Base-by-base conservation (phyloP, 2,113 vertebrate genomes). In the Macheiramphus alcinus region DNA sequence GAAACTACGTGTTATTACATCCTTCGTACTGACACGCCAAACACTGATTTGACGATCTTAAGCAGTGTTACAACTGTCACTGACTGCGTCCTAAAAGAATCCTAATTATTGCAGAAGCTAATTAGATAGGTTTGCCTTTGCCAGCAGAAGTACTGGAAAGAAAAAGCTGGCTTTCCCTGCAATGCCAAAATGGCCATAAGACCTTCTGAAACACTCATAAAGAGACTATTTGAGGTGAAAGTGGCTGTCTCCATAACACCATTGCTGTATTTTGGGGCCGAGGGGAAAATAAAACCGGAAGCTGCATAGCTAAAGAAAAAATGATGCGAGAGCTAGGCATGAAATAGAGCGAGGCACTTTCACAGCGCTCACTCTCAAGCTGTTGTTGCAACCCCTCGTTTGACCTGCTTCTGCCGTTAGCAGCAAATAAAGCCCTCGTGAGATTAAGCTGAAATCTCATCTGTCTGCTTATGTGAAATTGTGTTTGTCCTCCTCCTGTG, bases 401-500 rank as follows among this genome's bases (percentile, higher is more conserved):
- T 40, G 31, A 80, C 32, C 70, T 16, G 23, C 16, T 81, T 73
- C 79, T 86, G 43, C 81, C 43, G 18, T 55, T 56, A 81, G 47
- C 13, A 40, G 47, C 27, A 14, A 58, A 59, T 85, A 75, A 88
- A 95, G 71, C 27, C 25, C 62, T 73, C 70, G 66, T 16, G 65
- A 85, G 58, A 76, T 88, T 75, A 90, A 93, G 48, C 79, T 62
- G 66, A 88, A 82, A 86, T 88, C 74, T 94, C 75, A 76, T 27
- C 79, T 82, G 18, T 68, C 80, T 90, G 70, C 34, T 75, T 19
- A 27, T 36, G 22, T 53, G 48, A 75, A 96, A 82, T 9, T 31
- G 36, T 56, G 10, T 91, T 96, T 84, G 17, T 78, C 20, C 15
- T 63, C 25, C 67, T 78, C 26, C 48, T 75, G 48, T 48, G 45